These are phyloP conservation scores for Celastrina argiolus DNA, from an alignment of 2,888 invertebrate species.

Conservation along the genomic window DNA sequence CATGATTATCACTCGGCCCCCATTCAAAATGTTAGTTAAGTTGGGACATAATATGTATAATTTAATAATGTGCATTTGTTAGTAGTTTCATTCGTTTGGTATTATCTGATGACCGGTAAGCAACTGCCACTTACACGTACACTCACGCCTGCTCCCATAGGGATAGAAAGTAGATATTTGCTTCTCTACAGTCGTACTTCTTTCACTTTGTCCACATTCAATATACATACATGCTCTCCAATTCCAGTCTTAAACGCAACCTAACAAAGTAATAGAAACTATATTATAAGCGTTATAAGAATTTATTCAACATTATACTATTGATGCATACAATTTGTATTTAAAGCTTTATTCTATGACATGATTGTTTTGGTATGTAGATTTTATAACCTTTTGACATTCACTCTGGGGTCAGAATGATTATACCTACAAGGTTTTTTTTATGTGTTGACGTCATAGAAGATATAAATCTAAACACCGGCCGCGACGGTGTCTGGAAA, in stretches of 20 bases:
- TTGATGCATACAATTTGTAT: neutral
- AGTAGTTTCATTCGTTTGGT: neutral
- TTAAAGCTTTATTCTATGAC: neutral
- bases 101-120: neutral
- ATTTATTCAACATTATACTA: too few species aligned
- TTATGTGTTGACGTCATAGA: slow-evolving; percentile 5
- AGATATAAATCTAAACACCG: neutral
- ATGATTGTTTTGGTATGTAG: neutral
- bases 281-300: too few species aligned
- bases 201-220: neutral
- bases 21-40: too few species aligned
- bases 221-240: neutral
- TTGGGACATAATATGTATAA: neutral
- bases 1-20: too few species aligned
- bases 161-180: neutral
- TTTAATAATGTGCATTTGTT: neutral
- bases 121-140: neutral
- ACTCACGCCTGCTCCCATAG: neutral
- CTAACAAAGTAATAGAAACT: neutral
- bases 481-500: neutral
- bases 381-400: neutral
- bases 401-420: neutral
- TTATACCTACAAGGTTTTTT: neutral
- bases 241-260: neutral
- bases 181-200: neutral